A percentile compares a stretch with the other conserved stretches of the same genome.
Conservation (phyloP, 1,140 invertebrate genomes). For the Drosophila micromelanica region DNA sequence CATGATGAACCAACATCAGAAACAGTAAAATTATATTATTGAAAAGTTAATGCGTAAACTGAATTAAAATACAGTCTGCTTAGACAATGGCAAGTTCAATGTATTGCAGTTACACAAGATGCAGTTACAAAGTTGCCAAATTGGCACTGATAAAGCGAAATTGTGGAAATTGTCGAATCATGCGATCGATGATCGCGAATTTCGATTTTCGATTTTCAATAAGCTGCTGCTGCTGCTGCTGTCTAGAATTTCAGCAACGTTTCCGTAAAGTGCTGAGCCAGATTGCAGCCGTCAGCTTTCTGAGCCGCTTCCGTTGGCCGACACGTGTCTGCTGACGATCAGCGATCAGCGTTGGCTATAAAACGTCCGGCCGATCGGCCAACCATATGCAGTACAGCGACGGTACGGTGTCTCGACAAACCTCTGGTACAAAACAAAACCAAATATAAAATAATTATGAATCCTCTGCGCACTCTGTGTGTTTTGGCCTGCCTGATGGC, state of each 20-base stretch:
- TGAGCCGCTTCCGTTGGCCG: conserved; percentile 22
- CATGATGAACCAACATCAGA: too few species aligned
- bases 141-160: conserved; percentile 42
- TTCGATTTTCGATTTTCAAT: conserved; percentile 11
- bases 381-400: conserved; percentile 57
- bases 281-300: conserved; percentile 13
- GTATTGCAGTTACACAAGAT: conserved; percentile 8
- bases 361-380: conserved; percentile 7
- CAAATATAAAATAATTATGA: conserved; percentile 55
- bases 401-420: conserved; percentile 44
- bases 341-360: conserved; percentile 54
- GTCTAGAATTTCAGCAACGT: conserved; percentile 15
- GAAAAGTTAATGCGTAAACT: too few species aligned
- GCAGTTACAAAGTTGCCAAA: conserved; percentile 14
- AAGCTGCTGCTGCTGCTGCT: too few species aligned
- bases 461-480: conserved; percentile 66
- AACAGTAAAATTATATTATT: too few species aligned
- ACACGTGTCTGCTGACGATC: conserved; percentile 41
- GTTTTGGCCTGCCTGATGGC: conserved; percentile 67
- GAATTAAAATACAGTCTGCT: too few species aligned
- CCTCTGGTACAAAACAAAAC: background rate
- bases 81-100: background rate
- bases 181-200: conserved; percentile 12
- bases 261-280: conserved; percentile 43
- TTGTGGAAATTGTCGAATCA: conserved; percentile 24